Evolutionary conservation across 2,888 invertebrate species (phyloP), one percentile per base, ranked within the genome.

Genomic region (Callosobruchus maculatus): DNA sequence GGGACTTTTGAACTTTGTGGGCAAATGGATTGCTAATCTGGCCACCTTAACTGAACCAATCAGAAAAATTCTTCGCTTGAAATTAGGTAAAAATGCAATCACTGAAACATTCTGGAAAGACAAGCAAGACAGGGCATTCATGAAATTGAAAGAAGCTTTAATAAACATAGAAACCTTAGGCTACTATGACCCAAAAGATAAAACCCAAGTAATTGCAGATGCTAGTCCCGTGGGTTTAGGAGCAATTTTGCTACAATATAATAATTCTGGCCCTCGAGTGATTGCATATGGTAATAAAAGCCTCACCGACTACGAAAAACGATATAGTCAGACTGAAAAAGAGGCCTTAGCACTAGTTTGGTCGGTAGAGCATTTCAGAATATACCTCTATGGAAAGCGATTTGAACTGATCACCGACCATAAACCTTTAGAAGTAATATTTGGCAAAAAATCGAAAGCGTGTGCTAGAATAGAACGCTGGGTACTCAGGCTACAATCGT

Each of bases 281-380:
- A 77, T 80, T 26, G 71, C 73, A 20, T 80, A 76, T 72, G 79
- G 76, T 26, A 79, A 75, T 71, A 79, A 76, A 71, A 80, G 76
- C 68, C 49, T 80, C 31, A 71, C 78, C 13, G 74, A 78, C 7
- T 68, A 67, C 22, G 77, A 71, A 21, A 73, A 68, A 21, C 49
- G 66, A n/a, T 83, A 83, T 77, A 86, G 80, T 0, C 81, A 83
- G 73, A 81, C 81, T 5, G 83, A 83, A 76, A 81, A 77, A 72
- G 83, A 84, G 78, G 85, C 83, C 13, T 79, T 87, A 21, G 83
- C 83, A 13, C 76, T 87, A 5, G 80, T 87, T n/a, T 88, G 82
- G 80, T 85, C 84, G 75, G 83, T 70, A 85, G 85, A 79, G 73
- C 22, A 74, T 78, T 67, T 80, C 78, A 66, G 68, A 78, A 49